Percentiles rank a stretch among this genome's conserved stretches.
Evolutionary conservation across 2,113 vertebrate species (phyloP).

Genomic region (Grammomys dolichurus): DNA sequence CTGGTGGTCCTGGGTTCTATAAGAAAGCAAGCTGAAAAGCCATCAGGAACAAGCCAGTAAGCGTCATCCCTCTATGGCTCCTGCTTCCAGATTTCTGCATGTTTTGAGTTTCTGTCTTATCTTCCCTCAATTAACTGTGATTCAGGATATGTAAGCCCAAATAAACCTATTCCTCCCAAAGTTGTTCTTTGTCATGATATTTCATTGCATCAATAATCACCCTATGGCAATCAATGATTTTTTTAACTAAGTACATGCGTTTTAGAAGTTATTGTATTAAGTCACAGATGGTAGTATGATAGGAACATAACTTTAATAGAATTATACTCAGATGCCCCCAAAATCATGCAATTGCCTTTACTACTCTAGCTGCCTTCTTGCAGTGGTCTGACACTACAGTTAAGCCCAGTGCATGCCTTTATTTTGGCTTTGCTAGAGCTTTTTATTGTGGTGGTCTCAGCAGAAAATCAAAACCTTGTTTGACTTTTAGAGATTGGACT

Average conservation of each 20-base stretch:
- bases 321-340: too few species aligned
- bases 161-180: background rate
- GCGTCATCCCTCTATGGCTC: background rate
- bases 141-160: background rate
- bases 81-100: background rate
- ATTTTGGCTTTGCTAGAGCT: background rate
- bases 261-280: background rate
- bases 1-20: background rate
- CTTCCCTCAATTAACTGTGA: background rate
- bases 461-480: constrained; percentile 54
- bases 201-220: background rate
- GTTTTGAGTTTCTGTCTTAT: background rate
- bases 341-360: background rate
- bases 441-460: constrained; percentile 34
- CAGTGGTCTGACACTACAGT: background rate
- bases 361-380: background rate
- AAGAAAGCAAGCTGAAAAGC: background rate
- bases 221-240: background rate
- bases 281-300: background rate
- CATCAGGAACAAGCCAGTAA: background rate
- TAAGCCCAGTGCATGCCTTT: background rate
- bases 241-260: background rate
- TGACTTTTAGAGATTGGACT: constrained; percentile 20
- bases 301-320: background rate
- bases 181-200: background rate